Conservation (phyloP, 2,797 vertebrate genomes). For the Selene dorsalis region DNA sequence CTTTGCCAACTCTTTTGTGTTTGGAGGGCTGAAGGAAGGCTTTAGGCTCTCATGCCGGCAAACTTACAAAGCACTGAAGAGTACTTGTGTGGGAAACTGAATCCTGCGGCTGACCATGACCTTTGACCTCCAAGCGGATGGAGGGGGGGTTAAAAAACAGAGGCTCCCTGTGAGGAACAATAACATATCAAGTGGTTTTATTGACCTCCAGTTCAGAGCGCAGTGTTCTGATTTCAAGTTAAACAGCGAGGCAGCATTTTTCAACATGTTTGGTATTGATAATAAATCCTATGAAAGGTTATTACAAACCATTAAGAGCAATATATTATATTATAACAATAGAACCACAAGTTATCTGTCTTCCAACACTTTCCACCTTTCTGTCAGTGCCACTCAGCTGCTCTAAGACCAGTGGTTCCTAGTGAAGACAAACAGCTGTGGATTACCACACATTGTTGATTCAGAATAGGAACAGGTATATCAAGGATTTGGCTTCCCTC, state of each 20-base stretch:
- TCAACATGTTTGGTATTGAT: background rate
- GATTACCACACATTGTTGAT: too few species aligned
- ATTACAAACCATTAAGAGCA: background rate
- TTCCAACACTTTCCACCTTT: background rate
- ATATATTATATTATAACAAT: background rate
- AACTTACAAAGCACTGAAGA: conserved; percentile 4
- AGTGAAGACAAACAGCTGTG: too few species aligned
- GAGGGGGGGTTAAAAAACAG: conserved; percentile 6
- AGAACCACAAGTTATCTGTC: background rate
- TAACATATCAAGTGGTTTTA: conserved; percentile 27
- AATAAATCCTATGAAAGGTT: background rate
- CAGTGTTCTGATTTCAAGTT: background rate
- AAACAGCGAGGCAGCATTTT: background rate
- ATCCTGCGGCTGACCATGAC: conserved; percentile 36
- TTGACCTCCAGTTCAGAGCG: conserved; percentile 1
- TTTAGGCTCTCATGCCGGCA: background rate
- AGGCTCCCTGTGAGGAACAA: conserved; percentile 14
- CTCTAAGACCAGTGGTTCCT: background rate
- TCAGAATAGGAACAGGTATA: too few species aligned
- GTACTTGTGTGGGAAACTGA: conserved; percentile 14
- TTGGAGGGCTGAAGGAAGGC: conserved; percentile 13
- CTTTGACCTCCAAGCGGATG: conserved; percentile 37
- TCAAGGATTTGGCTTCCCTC: background rate
- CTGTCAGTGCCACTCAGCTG: background rate
- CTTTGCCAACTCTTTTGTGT: background rate